A percentile compares a stretch with the other conserved stretches of the same genome.
These are phyloP conservation scores for Trialeurodes vaporariorum DNA, from an alignment of 1,140 invertebrate species.

Conservation along the genomic window DNA sequence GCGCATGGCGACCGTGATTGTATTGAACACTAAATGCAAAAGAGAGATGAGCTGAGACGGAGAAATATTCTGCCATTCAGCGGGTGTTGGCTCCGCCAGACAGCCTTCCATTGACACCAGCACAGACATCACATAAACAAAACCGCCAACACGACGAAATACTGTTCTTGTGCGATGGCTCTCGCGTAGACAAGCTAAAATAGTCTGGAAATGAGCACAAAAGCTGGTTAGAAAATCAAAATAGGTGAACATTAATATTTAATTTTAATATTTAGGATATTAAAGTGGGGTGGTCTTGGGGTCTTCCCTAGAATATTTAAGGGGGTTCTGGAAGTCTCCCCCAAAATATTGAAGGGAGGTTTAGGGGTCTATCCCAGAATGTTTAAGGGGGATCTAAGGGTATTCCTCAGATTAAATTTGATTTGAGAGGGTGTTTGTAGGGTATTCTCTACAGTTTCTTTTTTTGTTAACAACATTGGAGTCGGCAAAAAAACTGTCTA, in stretches of 20 bases:
- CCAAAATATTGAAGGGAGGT: too few species aligned
- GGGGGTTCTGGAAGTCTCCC: too few species aligned
- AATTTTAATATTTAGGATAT: too few species aligned
- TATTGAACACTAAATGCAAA: conserved; percentile 85
- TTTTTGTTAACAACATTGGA: too few species aligned
- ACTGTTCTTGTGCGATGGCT: conserved; percentile 91
- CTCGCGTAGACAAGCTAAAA: conserved; percentile 78
- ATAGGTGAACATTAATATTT: conserved; percentile 11
- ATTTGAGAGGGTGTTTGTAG: too few species aligned
- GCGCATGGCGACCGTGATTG: conserved; percentile 91
- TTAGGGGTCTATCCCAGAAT: too few species aligned
- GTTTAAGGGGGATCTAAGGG: too few species aligned
- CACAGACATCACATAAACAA: conserved; percentile 94
- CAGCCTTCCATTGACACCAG: conserved; percentile 85
- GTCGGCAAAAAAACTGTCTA: conserved; percentile 4
- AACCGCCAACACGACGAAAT: conserved; percentile 92
- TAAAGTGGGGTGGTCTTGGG: too few species aligned
- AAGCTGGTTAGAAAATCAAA: conserved; percentile 39
- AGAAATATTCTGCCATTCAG: conserved; percentile 35
- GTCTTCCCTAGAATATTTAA: too few species aligned
- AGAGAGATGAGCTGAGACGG: conserved; percentile 50
- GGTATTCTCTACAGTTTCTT: too few species aligned
- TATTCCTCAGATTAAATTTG: too few species aligned
- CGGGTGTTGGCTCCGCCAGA: conserved; percentile 34
- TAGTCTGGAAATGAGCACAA: conserved; percentile 14